Percentiles rank a stretch among this genome's conserved stretches.
Evolutionary conservation across 2,113 vertebrate species (phyloP).

Genomic region (Otus sunia): DNA sequence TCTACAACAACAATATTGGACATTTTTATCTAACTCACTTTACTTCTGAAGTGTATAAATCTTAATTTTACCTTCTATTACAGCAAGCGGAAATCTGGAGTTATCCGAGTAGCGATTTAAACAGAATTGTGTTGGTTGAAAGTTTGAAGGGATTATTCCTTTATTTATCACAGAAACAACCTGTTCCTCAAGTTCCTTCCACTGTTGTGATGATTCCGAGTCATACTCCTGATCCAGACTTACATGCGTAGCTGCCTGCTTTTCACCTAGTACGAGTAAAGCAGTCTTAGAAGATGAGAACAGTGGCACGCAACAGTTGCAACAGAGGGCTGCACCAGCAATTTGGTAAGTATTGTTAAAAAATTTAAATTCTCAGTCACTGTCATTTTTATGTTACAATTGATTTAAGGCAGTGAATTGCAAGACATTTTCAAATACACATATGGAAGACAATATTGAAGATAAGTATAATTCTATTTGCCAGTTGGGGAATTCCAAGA

Average conservation of each 20-base stretch:
- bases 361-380: neutral
- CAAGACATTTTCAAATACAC: neutral
- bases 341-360: neutral
- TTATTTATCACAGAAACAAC: conserved; percentile 84
- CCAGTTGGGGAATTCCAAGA: neutral
- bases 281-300: neutral
- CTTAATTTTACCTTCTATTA: conserved; percentile 84
- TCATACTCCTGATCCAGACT: conserved; percentile 97
- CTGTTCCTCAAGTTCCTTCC: conserved; percentile 92
- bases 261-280: conserved; percentile 81
- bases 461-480: neutral
- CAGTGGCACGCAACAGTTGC: neutral
- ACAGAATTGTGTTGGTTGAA: conserved; percentile 91
- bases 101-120: conserved; percentile 92
- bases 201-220: conserved; percentile 86
- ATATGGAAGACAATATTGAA: neutral
- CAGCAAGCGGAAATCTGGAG: conserved; percentile 86
- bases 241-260: conserved; percentile 93
- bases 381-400: neutral
- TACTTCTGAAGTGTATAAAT: neutral
- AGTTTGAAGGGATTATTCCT: conserved; percentile 79
- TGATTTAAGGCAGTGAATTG: neutral
- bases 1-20: neutral
- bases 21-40: neutral
- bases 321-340: neutral